These are phyloP conservation scores for Pseudomugil tenellus DNA, from an alignment of 2,797 vertebrate genomes.

Conservation along the genomic window DNA sequence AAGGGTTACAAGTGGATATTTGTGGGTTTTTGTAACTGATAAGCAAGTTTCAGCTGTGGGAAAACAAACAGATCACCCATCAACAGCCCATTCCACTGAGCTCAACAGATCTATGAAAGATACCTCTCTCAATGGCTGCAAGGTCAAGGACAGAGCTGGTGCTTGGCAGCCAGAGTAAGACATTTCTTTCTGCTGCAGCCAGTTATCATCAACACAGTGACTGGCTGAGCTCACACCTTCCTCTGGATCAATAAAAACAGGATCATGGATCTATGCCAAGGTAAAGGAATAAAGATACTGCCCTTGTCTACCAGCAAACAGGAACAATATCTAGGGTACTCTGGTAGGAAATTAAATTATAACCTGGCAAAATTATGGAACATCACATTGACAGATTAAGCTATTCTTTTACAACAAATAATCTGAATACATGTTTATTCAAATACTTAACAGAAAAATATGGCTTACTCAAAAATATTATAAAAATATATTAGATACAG, in stretches of 20 bases:
- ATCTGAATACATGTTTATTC: not conserved
- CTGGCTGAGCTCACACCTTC: slow-evolving; percentile 35
- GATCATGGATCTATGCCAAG: slow-evolving; percentile 31
- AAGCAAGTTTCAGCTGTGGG: not conserved
- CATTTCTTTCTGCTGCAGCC: slow-evolving; percentile 33
- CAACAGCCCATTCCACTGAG: slow-evolving; percentile 26
- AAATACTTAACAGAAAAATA: not conserved
- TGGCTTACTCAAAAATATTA: not conserved
- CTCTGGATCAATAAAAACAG: slow-evolving; percentile 63
- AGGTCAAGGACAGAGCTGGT: slow-evolving; percentile 60
- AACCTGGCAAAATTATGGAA: not conserved
- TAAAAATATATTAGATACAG: not conserved
- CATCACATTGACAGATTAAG: slow-evolving; percentile 31
- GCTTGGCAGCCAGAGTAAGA: slow-evolving; percentile 38
- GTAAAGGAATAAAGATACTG: slow-evolving; percentile 15
- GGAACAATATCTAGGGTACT: not conserved
- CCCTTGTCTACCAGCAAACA: slow-evolving; percentile 11
- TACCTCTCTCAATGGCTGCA: slow-evolving; percentile 39
- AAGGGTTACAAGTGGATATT: no score
- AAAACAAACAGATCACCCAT: slow-evolving; percentile 3
- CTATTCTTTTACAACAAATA: not conserved
- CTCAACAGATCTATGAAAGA: slow-evolving; percentile 26
- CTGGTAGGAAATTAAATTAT: slow-evolving; percentile 6
- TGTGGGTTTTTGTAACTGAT: not conserved
- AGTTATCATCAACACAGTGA: slow-evolving; percentile 25